Percentiles rank a stretch among this genome's conserved stretches.
These are phyloP conservation scores for Aphis craccivora DNA, from an alignment of 1,140 invertebrate species.

Conservation along the genomic window DNA sequence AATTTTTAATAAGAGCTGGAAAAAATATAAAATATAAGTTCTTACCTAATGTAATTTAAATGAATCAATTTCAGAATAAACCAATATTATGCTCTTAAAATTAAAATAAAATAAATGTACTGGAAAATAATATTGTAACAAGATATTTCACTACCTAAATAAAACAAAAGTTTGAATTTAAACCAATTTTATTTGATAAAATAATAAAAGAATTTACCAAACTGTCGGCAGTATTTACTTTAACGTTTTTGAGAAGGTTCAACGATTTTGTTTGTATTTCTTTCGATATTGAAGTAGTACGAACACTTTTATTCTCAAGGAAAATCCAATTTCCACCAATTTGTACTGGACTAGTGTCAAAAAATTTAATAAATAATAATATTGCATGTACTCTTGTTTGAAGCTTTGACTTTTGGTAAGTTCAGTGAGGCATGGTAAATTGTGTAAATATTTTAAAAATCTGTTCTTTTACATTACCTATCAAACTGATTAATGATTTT, in stretches of 20 bases:
- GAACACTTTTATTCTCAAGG: background rate
- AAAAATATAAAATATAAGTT: background rate
- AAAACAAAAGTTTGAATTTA: background rate
- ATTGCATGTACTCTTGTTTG: background rate
- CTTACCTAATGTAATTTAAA: background rate
- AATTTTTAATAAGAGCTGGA: background rate
- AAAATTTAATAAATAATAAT: background rate
- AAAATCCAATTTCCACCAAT: conserved; percentile 15
- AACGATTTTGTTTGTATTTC: conserved; percentile 24
- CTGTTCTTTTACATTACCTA: too few relatives aligned
- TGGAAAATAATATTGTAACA: background rate
- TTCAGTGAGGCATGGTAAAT: background rate
- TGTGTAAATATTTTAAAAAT: conserved; percentile 25
- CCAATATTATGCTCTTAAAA: background rate
- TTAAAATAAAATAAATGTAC: background rate
- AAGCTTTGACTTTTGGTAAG: background rate
- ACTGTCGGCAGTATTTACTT: background rate
- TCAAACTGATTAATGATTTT: background rate
- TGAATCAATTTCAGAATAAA: background rate
- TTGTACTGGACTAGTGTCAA: background rate
- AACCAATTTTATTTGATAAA: background rate
- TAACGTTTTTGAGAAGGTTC: background rate
- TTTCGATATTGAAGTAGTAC: conserved; percentile 29
- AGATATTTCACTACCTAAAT: background rate
- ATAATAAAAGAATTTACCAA: conserved; percentile 1